Evolutionary conservation across 30 jellyfish, hydroid and myxozoan species (phyloP).

Genomic region (Aurelia sp.): DNA sequence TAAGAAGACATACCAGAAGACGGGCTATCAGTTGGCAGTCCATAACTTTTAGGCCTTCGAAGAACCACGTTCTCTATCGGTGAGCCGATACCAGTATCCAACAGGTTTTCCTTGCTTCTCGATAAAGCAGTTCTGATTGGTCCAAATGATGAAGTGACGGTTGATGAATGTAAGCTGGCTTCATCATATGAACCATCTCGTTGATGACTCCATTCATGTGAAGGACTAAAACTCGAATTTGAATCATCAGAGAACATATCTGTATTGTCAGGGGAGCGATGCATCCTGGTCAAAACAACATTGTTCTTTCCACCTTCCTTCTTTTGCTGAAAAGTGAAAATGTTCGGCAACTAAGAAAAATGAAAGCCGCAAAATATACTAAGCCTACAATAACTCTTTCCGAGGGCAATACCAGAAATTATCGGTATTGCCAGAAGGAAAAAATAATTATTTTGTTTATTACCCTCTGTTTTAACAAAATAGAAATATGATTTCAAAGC

Average conservation of each 20-base stretch:
- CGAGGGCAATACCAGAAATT: no score
- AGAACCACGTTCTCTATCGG: constrained; percentile 33
- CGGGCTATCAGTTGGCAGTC: constrained; percentile 37
- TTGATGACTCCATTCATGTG: constrained; percentile 32
- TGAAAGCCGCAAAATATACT: no score
- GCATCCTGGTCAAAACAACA: constrained; percentile 32
- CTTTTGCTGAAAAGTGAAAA: constrained; percentile 22
- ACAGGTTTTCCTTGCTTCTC: constrained; percentile 81
- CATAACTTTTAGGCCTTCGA: constrained; percentile 31
- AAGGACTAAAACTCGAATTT: constrained; percentile 70
- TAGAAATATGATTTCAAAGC: no score
- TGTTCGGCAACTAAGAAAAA: no score
- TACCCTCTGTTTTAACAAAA: no score
- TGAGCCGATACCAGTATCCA: constrained; percentile 39
- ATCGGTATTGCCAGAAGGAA: no score
- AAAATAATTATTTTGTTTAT: no score
- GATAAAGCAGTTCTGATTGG: constrained; percentile 91
- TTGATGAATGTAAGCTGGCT: constrained; percentile 55
- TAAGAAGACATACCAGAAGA: constrained; percentile 71
- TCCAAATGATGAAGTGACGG: constrained; percentile 57
- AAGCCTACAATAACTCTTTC: no score
- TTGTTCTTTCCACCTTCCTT: constrained; percentile 46
- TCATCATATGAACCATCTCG: constrained; percentile 31
- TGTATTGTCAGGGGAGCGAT: constrained; percentile 68
- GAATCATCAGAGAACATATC: constrained; percentile 72